Evolutionary conservation across 2,888 invertebrate species (phyloP), one percentile per base, ranked within the genome.

Genomic region (Apoda limacodes): DNA sequence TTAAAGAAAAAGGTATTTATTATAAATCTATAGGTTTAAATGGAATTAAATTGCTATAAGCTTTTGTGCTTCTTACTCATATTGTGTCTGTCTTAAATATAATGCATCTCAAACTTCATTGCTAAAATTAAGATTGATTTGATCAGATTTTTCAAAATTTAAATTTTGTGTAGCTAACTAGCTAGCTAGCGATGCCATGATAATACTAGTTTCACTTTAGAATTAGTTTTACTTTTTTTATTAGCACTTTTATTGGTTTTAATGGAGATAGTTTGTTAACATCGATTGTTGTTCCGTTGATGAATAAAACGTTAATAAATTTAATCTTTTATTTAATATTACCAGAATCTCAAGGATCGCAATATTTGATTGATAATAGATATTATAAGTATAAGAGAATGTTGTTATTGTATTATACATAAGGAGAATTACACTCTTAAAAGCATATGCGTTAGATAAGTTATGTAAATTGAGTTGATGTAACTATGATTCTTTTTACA

Each of bases 141-240:
- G 75, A 53, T 93, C 93, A 0, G 92, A 92, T 58, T 93, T 93
- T 64, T 92, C 93, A 42, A 91, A 67, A 59, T 89, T 89, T 23
- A 91, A 67, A 69, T 93, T 93, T 65, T 92, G 92, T 22, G 90
- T 89, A 11, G 92, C n/a, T n/a, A n/a, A n/a, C n/a, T n/a, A n/a
- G n/a, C n/a, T n/a, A n/a, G n/a, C 92, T 42, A 93, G 58, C 10
- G 88, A 87, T 1, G 92, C 88, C 24, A 86, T 53, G 4, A 85
- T 76, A 55, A 85, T 85, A 0, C 81, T 81, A 72, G 78, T 81
- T n/a, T 89, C 82, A 55, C 89, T 2, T 67, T 55, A 13, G 63
- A 35, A 35, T 60, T 64, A 22, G 9, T 9, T 5, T 22, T 35
- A 24, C 5, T 23, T 14, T 28, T 22, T 17, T 9, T 11, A 12